These are phyloP conservation scores for Lordiphosa stackelbergi DNA, from an alignment of 1,140 invertebrate species.

Conservation along the genomic window DNA sequence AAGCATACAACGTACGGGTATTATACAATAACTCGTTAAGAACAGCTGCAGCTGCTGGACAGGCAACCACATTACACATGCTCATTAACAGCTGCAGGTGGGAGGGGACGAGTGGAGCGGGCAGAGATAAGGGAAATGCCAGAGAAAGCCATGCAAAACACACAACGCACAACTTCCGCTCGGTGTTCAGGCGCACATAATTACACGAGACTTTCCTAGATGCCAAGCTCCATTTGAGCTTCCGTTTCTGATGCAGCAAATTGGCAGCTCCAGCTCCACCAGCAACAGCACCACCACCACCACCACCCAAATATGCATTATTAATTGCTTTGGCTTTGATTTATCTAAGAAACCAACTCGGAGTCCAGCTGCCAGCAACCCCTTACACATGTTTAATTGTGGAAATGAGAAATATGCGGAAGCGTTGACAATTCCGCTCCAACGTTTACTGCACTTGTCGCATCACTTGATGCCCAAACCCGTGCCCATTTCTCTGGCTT, in stretches of 20 bases:
- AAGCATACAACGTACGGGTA: background rate
- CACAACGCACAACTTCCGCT: constrained; percentile 34
- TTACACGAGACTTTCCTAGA: constrained; percentile 56
- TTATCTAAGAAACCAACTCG: constrained; percentile 55
- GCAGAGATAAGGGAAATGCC: constrained; percentile 10
- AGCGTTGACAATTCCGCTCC: constrained; percentile 72
- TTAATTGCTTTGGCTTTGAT: constrained; percentile 68
- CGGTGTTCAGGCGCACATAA: constrained; percentile 37
- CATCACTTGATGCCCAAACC: constrained; percentile 62
- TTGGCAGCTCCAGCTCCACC: constrained; percentile 6
- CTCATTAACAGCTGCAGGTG: constrained; percentile 9
- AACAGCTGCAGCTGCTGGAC: constrained; percentile 12
- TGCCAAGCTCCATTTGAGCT: constrained; percentile 64
- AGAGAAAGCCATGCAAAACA: constrained; percentile 35
- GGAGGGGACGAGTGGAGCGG: background rate
- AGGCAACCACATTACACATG: constrained; percentile 6
- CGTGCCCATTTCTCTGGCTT: constrained; percentile 17
- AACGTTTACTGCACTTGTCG: constrained; percentile 66
- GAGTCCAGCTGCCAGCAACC: constrained; percentile 42
- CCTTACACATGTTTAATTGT: constrained; percentile 71
- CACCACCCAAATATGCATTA: constrained; percentile 39
- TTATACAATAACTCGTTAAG: constrained; percentile 40
- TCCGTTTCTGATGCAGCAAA: constrained; percentile 51
- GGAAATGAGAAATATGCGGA: constrained; percentile 75
- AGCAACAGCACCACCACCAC: background rate